phyloP scores from a whole-genome alignment of 2,888 invertebrate genomes.

The Desoria tigrina region DNA sequence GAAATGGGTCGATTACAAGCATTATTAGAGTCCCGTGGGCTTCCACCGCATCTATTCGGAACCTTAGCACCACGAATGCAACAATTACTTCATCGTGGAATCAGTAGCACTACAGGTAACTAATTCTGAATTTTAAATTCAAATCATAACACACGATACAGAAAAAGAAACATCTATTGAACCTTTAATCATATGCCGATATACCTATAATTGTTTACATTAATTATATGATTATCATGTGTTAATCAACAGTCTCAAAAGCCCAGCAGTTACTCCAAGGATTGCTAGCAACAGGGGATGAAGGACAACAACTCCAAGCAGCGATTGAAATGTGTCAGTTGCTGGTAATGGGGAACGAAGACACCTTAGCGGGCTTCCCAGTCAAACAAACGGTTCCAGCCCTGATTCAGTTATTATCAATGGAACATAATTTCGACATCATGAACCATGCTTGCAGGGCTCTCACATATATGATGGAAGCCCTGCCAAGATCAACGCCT shows the following conservation, averaged over 20 bases:
- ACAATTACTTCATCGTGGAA: constrained; percentile 88
- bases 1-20: constrained; percentile 95
- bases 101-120: constrained; percentile 75
- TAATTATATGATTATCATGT: no score
- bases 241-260: constrained; percentile 68
- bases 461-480: constrained; percentile 98
- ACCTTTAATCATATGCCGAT: constrained; percentile 9
- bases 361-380: constrained; percentile 96
- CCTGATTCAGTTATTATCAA: constrained; percentile 83
- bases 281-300: constrained; percentile 88
- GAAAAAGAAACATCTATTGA: background rate
- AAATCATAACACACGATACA: no score
- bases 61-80: constrained; percentile 96
- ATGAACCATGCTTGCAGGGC: constrained; percentile 99
- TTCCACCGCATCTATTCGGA: constrained; percentile 95
- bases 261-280: constrained; percentile 90
- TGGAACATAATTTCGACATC: constrained; percentile 99
- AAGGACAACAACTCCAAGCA: constrained; percentile 92
- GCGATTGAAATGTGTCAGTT: constrained; percentile 98
- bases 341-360: constrained; percentile 98
- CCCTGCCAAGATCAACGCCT: constrained; percentile 90
- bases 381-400: constrained; percentile 97
- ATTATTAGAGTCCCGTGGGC: constrained; percentile 86
- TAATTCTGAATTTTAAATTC: background rate
- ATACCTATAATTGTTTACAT: background rate